Percentiles rank a stretch among this genome's conserved stretches.
Conservation (phyloP, 2,888 invertebrate species). For the Pandemis heparana region DNA sequence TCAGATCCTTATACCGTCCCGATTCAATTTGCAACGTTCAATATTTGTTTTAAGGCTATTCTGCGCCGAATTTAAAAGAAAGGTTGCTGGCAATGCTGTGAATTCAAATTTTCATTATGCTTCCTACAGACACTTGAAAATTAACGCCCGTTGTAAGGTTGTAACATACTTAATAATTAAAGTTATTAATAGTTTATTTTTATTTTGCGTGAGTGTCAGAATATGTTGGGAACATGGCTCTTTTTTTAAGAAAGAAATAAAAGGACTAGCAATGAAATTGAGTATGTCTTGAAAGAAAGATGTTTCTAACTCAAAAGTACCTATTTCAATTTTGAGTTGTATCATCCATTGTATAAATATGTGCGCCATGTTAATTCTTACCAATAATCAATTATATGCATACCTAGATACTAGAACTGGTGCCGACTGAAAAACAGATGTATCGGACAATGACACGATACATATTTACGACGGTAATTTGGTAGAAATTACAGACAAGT, state of each 20-base stretch:
- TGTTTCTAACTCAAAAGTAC: neutral
- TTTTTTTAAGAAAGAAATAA: neutral
- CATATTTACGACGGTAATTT: neutral
- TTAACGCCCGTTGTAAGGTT: neutral
- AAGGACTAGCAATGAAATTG: neutral
- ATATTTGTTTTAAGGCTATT: constrained; percentile 20
- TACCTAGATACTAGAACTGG: no score
- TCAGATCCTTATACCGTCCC: constrained; percentile 23
- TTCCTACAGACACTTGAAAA: neutral
- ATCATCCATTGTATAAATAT: no score
- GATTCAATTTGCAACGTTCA: constrained; percentile 30
- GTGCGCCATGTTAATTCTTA: neutral
- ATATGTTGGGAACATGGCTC: neutral
- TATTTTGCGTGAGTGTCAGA: neutral
- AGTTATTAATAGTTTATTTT: neutral
- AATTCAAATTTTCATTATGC: neutral
- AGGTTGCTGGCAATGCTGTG: neutral
- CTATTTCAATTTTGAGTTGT: no score
- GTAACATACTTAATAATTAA: neutral
- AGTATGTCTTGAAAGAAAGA: neutral
- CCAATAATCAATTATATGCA: no score
- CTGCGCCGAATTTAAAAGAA: constrained; percentile 24
- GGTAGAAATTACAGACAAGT: neutral
- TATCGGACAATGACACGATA: neutral
- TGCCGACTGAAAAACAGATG: neutral